Base-by-base conservation (phyloP, 2,888 invertebrate species). In the Xestia xanthographa region DNA sequence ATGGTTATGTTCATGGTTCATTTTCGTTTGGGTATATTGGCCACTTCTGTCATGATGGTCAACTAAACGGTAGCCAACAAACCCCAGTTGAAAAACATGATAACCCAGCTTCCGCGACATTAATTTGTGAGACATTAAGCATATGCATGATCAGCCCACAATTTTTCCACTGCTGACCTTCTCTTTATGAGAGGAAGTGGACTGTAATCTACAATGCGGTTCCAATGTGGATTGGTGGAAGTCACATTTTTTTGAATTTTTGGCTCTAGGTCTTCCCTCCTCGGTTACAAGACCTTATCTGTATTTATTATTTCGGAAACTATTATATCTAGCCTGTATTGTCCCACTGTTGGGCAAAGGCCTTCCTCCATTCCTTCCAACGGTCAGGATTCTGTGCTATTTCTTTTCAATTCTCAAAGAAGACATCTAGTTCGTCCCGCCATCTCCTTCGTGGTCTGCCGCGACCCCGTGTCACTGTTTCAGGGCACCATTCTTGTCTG, bases 21-120 rank as follows among this genome's bases (percentile, higher is more conserved):
- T 75, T 60, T 29, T 45, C 4, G 26, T 12, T 22, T 22, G 41
- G 20, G 20, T 34, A 50, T n/a, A 26, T 81, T 65, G 81, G 43
- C 50, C 50, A 14, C 58, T 29, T 11, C 5, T 26, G 17, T 34
- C 2, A 26, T n/a, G 17, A 22, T 58, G n/a, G 41, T 60, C 9
- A 26, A 20, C 5, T 26, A 56, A 26, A 9, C 1, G 11, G 14
- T 43, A 1, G 22, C 3, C n/a, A 62, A n/a, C 3, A 4, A 63
- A 41, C n/a, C 4, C 1, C 9, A 43, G 5, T 5, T 34, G 9
- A 22, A 63, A 45, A 50, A 1, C 22, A 45, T 9, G 12, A 26
- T 4, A 5, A 34, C 3, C 2, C 5, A 29, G 17, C 17, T 38
- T n/a, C 68, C 9, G 20, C n/a, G 17, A 34, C 29, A 60, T 20